phyloP scores from a whole-genome alignment of 2,113 vertebrate species.

The Cyanoderma ruficeps region DNA sequence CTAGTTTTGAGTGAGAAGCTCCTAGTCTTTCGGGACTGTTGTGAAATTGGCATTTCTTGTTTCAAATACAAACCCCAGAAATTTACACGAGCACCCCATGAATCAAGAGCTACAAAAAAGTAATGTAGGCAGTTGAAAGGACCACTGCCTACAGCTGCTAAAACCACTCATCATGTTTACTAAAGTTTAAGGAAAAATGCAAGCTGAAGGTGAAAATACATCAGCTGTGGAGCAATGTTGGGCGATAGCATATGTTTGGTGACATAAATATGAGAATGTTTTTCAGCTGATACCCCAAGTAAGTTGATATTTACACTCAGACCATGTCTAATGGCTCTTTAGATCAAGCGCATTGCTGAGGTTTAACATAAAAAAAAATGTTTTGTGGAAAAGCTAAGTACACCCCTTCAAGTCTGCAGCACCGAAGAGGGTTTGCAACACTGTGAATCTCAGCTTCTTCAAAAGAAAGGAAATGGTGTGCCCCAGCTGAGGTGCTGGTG shows the following conservation, averaged over 20 bases:
- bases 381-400: background rate
- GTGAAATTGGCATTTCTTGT: background rate
- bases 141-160: background rate
- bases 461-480: background rate
- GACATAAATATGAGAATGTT: background rate
- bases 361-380: background rate
- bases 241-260: background rate
- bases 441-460: background rate
- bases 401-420: background rate
- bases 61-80: background rate
- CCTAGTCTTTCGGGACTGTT: background rate
- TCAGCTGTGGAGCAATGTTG: background rate
- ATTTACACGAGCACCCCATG: background rate
- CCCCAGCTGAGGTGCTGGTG: background rate
- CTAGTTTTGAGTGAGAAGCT: background rate
- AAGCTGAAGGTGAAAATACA: background rate
- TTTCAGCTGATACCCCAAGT: background rate
- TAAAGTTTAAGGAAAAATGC: background rate
- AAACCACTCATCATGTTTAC: background rate
- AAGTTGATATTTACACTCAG: background rate
- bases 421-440: background rate
- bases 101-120: background rate
- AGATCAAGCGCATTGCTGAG: background rate
- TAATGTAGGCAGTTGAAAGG: background rate
- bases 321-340: background rate